phyloP scores from a whole-genome alignment of 1,140 invertebrate genomes.

The Nixonia krombeini region DNA sequence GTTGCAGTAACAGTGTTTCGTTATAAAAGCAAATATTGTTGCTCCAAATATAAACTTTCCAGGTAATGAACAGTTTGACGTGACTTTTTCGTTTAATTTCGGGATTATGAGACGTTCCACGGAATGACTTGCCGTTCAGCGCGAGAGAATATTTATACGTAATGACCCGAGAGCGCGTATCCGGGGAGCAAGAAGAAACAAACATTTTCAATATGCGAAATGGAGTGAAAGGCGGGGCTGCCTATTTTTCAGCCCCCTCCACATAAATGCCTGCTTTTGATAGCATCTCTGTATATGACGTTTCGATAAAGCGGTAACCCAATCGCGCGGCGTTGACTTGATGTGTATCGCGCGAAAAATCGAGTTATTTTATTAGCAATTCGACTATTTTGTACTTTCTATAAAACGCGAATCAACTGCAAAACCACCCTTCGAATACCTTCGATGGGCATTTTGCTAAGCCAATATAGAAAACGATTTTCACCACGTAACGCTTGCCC shows the following conservation, averaged over 20 bases:
- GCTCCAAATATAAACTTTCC: neutral
- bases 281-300: slow-evolving; percentile 17
- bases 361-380: slow-evolving; percentile 6
- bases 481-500: too few species aligned
- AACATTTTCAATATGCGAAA: slow-evolving; percentile 5
- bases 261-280: slow-evolving; percentile 14
- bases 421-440: too few species aligned
- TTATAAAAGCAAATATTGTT: too few species aligned
- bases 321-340: neutral
- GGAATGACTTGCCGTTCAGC: too few species aligned
- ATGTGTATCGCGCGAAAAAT: slow-evolving; percentile 12
- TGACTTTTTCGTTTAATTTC: neutral
- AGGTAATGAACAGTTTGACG: too few species aligned
- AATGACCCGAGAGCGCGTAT: neutral
- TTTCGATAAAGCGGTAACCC: slow-evolving; percentile 13
- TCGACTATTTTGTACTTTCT: neutral
- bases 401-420: too few species aligned
- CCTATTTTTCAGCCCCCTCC: slow-evolving; percentile 2
- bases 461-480: too few species aligned
- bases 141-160: neutral
- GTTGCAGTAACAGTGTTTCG: too few species aligned
- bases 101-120: too few species aligned
- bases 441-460: too few species aligned
- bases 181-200: slow-evolving; percentile 1
- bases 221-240: neutral